phyloP scores from a whole-genome alignment of 2,797 vertebrate species.

The Micropoecilia bifurca region DNA sequence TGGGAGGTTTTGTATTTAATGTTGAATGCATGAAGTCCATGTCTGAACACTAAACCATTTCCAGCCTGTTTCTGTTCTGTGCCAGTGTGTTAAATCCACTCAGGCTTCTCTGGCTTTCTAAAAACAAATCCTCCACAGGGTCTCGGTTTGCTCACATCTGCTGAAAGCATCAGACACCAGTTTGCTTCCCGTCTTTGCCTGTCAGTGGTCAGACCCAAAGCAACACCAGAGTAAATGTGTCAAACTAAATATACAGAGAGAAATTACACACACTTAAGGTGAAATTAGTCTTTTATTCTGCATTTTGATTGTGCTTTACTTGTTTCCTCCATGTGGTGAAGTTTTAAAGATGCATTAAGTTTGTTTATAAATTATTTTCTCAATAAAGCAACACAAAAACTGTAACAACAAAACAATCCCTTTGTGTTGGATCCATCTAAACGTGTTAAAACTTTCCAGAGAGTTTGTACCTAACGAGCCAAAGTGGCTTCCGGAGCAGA shows the following conservation, averaged over 20 bases:
- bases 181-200: constrained; percentile 55
- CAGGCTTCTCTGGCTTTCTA: not conserved
- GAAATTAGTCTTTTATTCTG: not conserved
- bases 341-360: not conserved
- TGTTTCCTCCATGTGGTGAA: not conserved
- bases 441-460: not conserved
- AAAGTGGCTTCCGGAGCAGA: not conserved
- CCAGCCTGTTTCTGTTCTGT: not conserved
- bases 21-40: not conserved
- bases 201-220: constrained; percentile 46
- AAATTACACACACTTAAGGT: not conserved
- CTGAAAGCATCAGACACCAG: constrained; percentile 47
- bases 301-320: not conserved
- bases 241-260: not conserved
- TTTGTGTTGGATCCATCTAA: not conserved
- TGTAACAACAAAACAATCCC: not conserved
- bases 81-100: not conserved
- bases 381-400: not conserved
- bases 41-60: not conserved
- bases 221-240: constrained; percentile 6
- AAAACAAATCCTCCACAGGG: constrained; percentile 41
- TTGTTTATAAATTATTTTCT: not conserved
- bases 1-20: not conserved
- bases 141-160: constrained; percentile 69
- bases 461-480: not conserved